Conservation (phyloP, 2,888 invertebrate genomes). For the Xylota sylvarum region DNA sequence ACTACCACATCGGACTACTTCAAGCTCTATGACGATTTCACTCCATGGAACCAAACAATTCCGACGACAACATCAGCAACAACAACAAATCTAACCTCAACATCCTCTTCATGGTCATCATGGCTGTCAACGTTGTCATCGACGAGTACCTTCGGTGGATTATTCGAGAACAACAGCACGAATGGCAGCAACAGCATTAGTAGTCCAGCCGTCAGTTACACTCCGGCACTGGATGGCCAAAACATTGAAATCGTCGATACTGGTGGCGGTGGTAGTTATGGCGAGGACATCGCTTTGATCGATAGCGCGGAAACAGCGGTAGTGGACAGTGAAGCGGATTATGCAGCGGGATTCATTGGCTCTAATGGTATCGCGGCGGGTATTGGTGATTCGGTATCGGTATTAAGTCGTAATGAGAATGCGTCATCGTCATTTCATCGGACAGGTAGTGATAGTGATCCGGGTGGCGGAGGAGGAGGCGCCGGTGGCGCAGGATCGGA, state of each 20-base stretch:
- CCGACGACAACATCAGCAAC: constrained; percentile 63
- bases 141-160: constrained; percentile 53
- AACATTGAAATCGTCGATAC: constrained; percentile 54
- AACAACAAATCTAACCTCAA: constrained; percentile 67
- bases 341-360: constrained; percentile 78
- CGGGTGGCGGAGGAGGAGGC: constrained; percentile 75
- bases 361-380: constrained; percentile 59
- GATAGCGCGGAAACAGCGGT: constrained; percentile 82
- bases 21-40: constrained; percentile 78
- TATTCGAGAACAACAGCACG: constrained; percentile 62
- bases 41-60: constrained; percentile 72
- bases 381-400: constrained; percentile 62
- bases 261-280: constrained; percentile 74
- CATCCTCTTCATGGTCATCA: constrained; percentile 63
- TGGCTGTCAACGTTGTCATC: constrained; percentile 60
- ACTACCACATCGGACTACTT: constrained; percentile 78
- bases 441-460: constrained; percentile 76
- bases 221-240: constrained; percentile 41
- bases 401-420: constrained; percentile 59
- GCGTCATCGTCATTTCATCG: constrained; percentile 58
- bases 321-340: constrained; percentile 80
- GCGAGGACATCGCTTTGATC: constrained; percentile 82
- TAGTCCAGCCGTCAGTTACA: constrained; percentile 50
- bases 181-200: constrained; percentile 36
- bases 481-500: constrained; percentile 34